phyloP scores from a whole-genome alignment of 1,140 invertebrate genomes.

The Sycophila sp. region DNA sequence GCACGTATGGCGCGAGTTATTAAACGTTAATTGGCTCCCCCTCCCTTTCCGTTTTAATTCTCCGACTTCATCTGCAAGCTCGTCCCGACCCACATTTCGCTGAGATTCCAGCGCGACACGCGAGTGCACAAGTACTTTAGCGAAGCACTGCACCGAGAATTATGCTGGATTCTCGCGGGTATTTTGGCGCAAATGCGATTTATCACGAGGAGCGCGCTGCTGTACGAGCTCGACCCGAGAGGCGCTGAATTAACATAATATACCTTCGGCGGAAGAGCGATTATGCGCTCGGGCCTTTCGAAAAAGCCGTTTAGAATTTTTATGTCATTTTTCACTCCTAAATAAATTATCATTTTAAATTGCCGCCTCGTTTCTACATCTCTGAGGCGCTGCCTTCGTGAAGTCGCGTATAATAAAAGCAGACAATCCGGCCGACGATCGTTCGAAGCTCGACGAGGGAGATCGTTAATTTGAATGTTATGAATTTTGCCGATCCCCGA shows the following conservation, averaged over 20 bases:
- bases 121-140: neutral
- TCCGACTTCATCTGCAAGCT: neutral
- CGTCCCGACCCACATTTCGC: slow-evolving; percentile 8
- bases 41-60: neutral
- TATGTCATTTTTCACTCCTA: neutral
- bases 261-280: neutral
- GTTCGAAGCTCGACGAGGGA: too few relatives aligned
- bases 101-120: neutral
- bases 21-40: slow-evolving; percentile 20
- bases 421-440: too few relatives aligned
- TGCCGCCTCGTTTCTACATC: neutral
- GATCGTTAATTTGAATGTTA: too few relatives aligned
- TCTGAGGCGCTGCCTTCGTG: too few relatives aligned
- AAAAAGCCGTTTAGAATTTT: neutral
- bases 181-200: too few relatives aligned
- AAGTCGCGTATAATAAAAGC: too few relatives aligned
- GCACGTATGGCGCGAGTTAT: slow-evolving; percentile 4
- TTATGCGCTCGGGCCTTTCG: slow-evolving; percentile 14
- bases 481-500: too few relatives aligned
- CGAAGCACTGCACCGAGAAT: too few relatives aligned
- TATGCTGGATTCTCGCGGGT: too few relatives aligned
- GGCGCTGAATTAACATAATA: neutral
- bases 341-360: neutral
- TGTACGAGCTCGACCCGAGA: neutral
- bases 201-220: too few relatives aligned